Conservation (phyloP, 1,140 invertebrate genomes). For the Platyura marginata region DNA sequence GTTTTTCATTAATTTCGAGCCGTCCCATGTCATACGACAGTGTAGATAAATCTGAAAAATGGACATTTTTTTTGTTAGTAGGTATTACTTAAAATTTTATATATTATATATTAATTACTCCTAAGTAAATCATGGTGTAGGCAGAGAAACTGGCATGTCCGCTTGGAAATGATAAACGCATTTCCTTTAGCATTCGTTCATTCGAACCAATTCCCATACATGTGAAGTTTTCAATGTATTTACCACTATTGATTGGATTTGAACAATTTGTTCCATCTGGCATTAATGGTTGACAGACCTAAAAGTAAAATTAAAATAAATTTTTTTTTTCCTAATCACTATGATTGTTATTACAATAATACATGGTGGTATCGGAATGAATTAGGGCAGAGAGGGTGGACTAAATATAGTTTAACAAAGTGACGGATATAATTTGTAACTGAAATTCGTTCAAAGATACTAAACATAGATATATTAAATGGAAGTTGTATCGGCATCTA, state of each 20-base stretch:
- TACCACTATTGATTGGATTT: slow-evolving; percentile 30
- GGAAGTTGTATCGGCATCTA: no score
- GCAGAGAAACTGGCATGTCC: slow-evolving; percentile 67
- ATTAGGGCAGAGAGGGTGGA: no score
- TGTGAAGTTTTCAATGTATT: slow-evolving; percentile 42
- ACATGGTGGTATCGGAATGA: no score
- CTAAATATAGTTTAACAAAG: no score
- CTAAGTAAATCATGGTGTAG: slow-evolving; percentile 61
- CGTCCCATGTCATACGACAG: slow-evolving; percentile 49
- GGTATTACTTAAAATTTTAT: slow-evolving; percentile 3
- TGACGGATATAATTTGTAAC: no score
- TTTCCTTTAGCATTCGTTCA: slow-evolving; percentile 42
- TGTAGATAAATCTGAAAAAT: slow-evolving; percentile 65
- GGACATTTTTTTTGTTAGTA: no score
- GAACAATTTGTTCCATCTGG: slow-evolving; percentile 27
- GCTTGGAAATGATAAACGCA: slow-evolving; percentile 64
- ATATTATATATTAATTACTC: slow-evolving; percentile 36
- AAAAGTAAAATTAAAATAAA: no score
- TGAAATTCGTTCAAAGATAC: no score
- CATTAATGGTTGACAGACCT: slow-evolving; percentile 45
- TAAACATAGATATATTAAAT: no score
- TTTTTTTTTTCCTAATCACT: no score
- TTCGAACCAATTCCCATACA: slow-evolving; percentile 36
- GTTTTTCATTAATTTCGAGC: slow-evolving; percentile 55
- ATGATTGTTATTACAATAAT: no score